Conservation (phyloP, 2,888 invertebrate genomes). For the Sympetrum striolatum region DNA sequence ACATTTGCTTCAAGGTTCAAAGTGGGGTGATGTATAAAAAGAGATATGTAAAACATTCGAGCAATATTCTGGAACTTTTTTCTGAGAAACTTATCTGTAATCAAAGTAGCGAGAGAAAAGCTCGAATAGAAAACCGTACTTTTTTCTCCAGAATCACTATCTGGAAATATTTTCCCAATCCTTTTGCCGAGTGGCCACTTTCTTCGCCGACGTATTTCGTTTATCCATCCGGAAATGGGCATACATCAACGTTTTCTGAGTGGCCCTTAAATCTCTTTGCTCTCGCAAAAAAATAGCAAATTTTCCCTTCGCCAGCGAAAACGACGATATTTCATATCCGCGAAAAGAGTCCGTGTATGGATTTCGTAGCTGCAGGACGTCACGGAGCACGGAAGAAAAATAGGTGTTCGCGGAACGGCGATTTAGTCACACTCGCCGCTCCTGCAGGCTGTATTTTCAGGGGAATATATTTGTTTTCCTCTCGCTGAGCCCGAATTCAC, state of each 20-base stretch:
- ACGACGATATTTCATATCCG: conserved; percentile 1
- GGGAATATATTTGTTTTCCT: background rate
- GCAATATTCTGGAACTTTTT: background rate
- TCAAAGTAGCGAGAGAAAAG: background rate
- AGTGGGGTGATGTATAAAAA: background rate
- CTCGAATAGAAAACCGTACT: background rate
- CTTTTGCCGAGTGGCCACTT: background rate
- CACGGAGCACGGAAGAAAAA: background rate
- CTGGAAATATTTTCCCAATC: background rate
- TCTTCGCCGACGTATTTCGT: background rate
- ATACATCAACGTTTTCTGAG: background rate
- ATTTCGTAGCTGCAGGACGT: background rate
- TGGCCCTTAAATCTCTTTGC: conserved; percentile 7
- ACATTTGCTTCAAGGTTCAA: background rate
- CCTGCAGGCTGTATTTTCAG: background rate
- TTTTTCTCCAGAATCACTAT: background rate
- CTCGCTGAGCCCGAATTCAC: background rate
- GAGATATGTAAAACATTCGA: background rate
- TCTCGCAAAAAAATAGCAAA: background rate
- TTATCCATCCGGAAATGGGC: background rate
- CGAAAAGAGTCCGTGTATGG: background rate
- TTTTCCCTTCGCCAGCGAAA: background rate
- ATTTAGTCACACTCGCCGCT: background rate
- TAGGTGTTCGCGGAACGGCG: background rate
- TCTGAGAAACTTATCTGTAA: background rate